phyloP scores from a whole-genome alignment of 2,113 vertebrate species.

The Girardinichthys multiradiatus region DNA sequence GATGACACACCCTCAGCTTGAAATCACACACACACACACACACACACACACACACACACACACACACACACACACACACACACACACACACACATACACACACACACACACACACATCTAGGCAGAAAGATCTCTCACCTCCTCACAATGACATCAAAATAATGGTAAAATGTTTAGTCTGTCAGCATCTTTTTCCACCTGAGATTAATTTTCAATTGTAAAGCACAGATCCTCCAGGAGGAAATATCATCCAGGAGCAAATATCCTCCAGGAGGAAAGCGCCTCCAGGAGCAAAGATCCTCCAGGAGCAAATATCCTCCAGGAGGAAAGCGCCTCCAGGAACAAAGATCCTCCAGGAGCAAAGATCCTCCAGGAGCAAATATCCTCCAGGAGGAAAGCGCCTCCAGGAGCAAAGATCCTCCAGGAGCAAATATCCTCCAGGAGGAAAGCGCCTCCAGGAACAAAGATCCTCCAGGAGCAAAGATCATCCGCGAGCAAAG shows the following conservation, averaged over 20 bases:
- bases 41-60: not conserved
- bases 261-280: too few species aligned
- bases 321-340: too few species aligned
- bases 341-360: too few species aligned
- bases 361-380: not conserved
- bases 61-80: not conserved
- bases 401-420: too few species aligned
- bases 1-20: conserved; percentile 51
- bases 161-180: not conserved
- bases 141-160: conserved; percentile 1
- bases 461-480: not conserved
- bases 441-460: too few species aligned
- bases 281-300: too few species aligned
- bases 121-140: conserved; percentile 6
- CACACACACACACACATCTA: not conserved
- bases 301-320: too few species aligned
- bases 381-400: too few species aligned
- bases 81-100: not conserved
- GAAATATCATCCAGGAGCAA: too few species aligned
- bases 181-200: not conserved
- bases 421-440: too few species aligned
- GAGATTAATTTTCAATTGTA: not conserved
- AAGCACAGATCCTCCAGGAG: not conserved
- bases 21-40: conserved; percentile 12
- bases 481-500: too few species aligned